A percentile compares a stretch with the other conserved stretches of the same genome.
Evolutionary conservation across 92 coral and sea anemone species (phyloP).

Genomic region (Pocillopora grandis): DNA sequence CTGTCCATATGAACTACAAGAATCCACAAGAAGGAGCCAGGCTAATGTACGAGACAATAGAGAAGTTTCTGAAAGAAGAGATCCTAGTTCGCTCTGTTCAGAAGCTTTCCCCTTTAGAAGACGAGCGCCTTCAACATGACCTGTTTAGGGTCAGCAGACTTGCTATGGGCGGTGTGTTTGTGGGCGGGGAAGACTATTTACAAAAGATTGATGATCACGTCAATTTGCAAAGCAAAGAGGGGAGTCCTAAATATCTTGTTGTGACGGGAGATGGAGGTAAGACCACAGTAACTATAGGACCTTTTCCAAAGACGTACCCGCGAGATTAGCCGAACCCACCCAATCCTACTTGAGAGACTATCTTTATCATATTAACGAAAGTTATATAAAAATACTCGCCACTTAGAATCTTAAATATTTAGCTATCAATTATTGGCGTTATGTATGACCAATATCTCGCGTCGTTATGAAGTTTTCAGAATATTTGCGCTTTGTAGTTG

Average conservation of each 20-base stretch:
- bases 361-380: too few relatives aligned
- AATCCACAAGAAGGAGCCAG: conserved; percentile 85
- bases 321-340: too few relatives aligned
- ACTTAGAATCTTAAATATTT: too few relatives aligned
- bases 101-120: conserved; percentile 56
- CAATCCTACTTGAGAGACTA: too few relatives aligned
- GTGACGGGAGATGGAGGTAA: conserved; percentile 78
- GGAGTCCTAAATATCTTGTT: conserved; percentile 38
- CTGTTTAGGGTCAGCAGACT: conserved; percentile 77
- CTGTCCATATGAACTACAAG: conserved; percentile 78
- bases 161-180: conserved; percentile 79
- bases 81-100: conserved; percentile 53
- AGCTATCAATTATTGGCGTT: too few relatives aligned
- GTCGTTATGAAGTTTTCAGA: too few relatives aligned
- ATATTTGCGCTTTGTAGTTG: too few relatives aligned
- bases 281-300: not conserved
- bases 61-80: conserved; percentile 64
- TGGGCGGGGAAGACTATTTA: conserved; percentile 72
- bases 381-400: too few relatives aligned
- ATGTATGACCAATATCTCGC: too few relatives aligned
- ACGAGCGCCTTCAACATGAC: conserved; percentile 72
- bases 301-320: too few relatives aligned
- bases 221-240: conserved; percentile 9
- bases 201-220: conserved; percentile 58
- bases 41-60: conserved; percentile 75